Percentiles rank a stretch among this genome's conserved stretches.
phyloP scores from a whole-genome alignment of 1,140 invertebrate genomes.

The Pectinophora gossypiella region DNA sequence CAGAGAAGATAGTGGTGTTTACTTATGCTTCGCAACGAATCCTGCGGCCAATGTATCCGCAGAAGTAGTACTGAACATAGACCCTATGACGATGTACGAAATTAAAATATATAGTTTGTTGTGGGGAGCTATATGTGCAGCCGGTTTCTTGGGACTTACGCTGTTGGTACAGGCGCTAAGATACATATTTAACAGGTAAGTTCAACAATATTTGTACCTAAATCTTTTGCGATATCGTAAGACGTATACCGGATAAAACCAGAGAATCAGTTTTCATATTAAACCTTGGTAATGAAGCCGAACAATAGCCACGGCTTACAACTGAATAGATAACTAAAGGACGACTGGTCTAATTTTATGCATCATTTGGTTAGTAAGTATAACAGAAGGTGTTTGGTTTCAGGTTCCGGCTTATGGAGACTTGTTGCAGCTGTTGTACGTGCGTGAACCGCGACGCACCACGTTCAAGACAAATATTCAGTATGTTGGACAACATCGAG shows the following conservation, averaged over 20 bases:
- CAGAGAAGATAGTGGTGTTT: slow-evolving; percentile 89
- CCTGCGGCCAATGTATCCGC: slow-evolving; percentile 85
- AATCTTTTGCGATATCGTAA: too few relatives aligned
- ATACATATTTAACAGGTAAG: slow-evolving; percentile 82
- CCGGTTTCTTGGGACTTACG: slow-evolving; percentile 86
- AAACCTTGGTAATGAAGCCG: too few relatives aligned
- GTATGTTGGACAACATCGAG: slow-evolving; percentile 92
- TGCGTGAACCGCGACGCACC: slow-evolving; percentile 79
- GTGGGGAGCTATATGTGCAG: slow-evolving; percentile 86
- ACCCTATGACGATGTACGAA: slow-evolving; percentile 87
- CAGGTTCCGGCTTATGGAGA: slow-evolving; percentile 80
- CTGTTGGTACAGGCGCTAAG: slow-evolving; percentile 85
- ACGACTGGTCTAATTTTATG: too few relatives aligned
- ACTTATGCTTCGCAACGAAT: slow-evolving; percentile 91
- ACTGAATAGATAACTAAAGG: neutral
- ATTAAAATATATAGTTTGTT: slow-evolving; percentile 90
- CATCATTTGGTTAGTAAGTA: too few relatives aligned
- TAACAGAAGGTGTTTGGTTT: slow-evolving; percentile 31
- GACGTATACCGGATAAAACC: too few relatives aligned
- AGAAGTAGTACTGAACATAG: slow-evolving; percentile 84
- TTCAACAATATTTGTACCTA: too few relatives aligned
- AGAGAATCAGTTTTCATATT: too few relatives aligned
- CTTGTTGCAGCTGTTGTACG: slow-evolving; percentile 82
- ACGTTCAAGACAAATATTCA: slow-evolving; percentile 87
- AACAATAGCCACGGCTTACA: too few relatives aligned